Evolutionary conservation across 2,113 vertebrate species (phyloP).

Genomic region (Charadrius vociferus): DNA sequence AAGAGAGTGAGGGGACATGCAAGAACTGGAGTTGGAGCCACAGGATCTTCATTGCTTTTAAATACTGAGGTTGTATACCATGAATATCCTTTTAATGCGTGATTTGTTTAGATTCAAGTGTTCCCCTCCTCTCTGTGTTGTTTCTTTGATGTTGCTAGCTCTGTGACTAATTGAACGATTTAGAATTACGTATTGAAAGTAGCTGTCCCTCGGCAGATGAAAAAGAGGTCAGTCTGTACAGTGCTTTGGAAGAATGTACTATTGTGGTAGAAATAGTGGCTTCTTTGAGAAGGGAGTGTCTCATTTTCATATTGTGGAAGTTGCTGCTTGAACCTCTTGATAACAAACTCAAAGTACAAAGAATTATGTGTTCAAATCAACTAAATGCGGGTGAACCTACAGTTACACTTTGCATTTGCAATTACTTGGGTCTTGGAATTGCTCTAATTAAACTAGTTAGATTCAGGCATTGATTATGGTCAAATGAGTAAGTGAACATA

Average conservation of each 20-base stretch:
- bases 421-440: neutral
- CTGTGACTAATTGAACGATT: neutral
- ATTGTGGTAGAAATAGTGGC: slow-evolving; percentile 6
- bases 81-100: neutral
- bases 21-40: neutral
- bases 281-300: slow-evolving; percentile 3
- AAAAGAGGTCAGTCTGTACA: neutral
- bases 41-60: neutral
- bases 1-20: neutral
- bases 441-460: neutral
- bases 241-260: neutral
- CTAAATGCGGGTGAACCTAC: neutral
- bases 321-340: neutral
- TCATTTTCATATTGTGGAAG: neutral
- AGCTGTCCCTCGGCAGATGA: neutral
- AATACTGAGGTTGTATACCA: neutral
- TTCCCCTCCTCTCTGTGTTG: neutral
- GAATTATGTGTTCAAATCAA: neutral
- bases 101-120: neutral
- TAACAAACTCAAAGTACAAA: neutral
- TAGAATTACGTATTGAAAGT: neutral
- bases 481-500: neutral
- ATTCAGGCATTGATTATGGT: neutral
- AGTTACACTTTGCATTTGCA: neutral
- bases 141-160: neutral